phyloP scores from a whole-genome alignment of 2,113 vertebrate genomes.

The Oriolus oriolus region DNA sequence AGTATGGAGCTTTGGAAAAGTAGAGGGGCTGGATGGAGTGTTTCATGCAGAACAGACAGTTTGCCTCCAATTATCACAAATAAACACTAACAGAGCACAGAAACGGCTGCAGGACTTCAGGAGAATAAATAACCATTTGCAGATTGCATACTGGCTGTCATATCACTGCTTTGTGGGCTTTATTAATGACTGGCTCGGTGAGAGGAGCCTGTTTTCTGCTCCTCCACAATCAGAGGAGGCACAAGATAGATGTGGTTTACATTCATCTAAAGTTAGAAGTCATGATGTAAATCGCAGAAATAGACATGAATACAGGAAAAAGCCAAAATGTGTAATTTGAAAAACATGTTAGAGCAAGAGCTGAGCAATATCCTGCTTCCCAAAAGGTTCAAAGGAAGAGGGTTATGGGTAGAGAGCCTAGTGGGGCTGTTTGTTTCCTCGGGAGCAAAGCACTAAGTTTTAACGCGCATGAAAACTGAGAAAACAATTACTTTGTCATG shows the following conservation, averaged over 20 bases:
- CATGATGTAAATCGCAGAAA: slow-evolving; percentile 21
- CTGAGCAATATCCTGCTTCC: neutral
- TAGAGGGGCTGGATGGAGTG: neutral
- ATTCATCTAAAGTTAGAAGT: slow-evolving; percentile 34
- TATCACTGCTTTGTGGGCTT: neutral
- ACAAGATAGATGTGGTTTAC: neutral
- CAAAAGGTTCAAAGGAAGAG: neutral
- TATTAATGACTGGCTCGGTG: neutral
- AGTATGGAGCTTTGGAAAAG: neutral
- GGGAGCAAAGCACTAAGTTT: neutral
- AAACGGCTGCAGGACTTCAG: neutral
- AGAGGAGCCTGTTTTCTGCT: neutral
- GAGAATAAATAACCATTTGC: neutral
- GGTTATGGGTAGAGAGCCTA: neutral
- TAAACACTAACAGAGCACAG: neutral
- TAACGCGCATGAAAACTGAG: rapidly evolving
- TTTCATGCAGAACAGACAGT: neutral
- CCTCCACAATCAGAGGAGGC: neutral
- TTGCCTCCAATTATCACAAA: neutral
- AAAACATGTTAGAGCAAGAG: neutral
- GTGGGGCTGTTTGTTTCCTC: neutral
- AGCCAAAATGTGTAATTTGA: neutral
- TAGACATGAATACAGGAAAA: neutral
- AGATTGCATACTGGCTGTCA: neutral
- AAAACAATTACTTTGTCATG: neutral